A percentile compares a stretch with the other conserved stretches of the same genome.
Evolutionary conservation across 2,797 vertebrate genomes (phyloP).

Genomic region (Clarias platycephalus): DNA sequence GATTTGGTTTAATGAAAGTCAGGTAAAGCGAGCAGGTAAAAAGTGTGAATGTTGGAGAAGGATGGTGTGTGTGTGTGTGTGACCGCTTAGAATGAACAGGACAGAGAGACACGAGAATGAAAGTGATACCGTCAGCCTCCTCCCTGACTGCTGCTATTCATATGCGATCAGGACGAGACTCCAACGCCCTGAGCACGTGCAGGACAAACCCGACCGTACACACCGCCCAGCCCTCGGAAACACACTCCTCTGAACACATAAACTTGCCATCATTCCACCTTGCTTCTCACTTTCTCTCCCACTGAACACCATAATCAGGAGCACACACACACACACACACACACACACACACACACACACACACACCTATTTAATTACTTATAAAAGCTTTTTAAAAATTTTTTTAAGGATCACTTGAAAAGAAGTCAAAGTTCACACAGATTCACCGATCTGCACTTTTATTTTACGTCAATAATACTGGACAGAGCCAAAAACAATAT

Average conservation of each 20-base stretch:
- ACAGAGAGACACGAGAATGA: not conserved
- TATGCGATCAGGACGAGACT: slow-evolving; percentile 23
- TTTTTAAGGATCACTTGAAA: not conserved
- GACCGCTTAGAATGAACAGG: not conserved
- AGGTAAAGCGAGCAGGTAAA: not conserved
- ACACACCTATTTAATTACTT: not conserved
- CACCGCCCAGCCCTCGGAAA: slow-evolving; percentile 20
- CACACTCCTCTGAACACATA: slow-evolving; percentile 13
- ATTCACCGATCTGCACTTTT: not conserved
- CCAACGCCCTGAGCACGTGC: not conserved
- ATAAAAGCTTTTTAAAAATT: no score
- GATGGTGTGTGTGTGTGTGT: not conserved
- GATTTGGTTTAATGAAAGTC: not conserved
- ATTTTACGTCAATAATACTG: not conserved
- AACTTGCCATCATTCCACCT: not conserved
- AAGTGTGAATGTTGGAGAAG: not conserved
- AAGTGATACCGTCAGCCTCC: slow-evolving; percentile 21
- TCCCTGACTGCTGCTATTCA: slow-evolving; percentile 21
- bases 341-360: not conserved
- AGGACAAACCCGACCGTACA: slow-evolving; percentile 24
- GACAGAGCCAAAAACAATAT: no score
- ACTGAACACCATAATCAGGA: no score
- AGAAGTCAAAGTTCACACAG: not conserved
- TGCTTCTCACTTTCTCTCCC: not conserved
- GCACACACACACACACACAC: not conserved